Conservation (phyloP, 2,888 invertebrate genomes). For the Drosophila melanosoma region DNA sequence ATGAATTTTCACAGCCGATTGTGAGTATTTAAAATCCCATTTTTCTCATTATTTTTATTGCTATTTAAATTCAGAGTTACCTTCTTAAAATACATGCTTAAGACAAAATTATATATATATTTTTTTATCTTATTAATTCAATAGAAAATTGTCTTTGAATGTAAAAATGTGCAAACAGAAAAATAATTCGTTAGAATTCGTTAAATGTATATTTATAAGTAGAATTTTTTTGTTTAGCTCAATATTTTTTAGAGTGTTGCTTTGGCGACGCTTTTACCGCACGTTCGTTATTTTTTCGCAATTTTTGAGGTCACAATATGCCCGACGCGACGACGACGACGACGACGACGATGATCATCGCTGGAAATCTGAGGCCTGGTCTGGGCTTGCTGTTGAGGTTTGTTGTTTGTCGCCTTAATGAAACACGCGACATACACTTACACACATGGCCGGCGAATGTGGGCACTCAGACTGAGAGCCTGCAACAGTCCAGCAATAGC, state of each 20-base stretch:
- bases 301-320: slow-evolving; percentile 79
- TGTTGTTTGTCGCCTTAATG: slow-evolving; percentile 81
- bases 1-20: neutral
- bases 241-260: slow-evolving; percentile 44
- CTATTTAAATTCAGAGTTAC: neutral
- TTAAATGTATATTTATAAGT: neutral
- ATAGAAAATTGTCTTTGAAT: neutral
- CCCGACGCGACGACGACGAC: slow-evolving; percentile 53
- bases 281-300: slow-evolving; percentile 80
- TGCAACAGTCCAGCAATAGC: slow-evolving; percentile 43
- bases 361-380: slow-evolving; percentile 75
- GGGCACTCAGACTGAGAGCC: slow-evolving; percentile 28
- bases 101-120: neutral
- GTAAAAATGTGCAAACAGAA: no score
- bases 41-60: neutral
- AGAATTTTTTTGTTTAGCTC: neutral
- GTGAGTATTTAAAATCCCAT: neutral
- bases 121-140: neutral
- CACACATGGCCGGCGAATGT: slow-evolving; percentile 53
- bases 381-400: slow-evolving; percentile 53
- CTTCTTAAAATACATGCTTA: neutral
- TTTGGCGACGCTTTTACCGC: slow-evolving; percentile 82
- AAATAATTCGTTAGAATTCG: no score
- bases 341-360: slow-evolving; percentile 70
- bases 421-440: slow-evolving; percentile 78